Conservation (phyloP, 2,888 invertebrate species). For the Heliconius hortense region DNA sequence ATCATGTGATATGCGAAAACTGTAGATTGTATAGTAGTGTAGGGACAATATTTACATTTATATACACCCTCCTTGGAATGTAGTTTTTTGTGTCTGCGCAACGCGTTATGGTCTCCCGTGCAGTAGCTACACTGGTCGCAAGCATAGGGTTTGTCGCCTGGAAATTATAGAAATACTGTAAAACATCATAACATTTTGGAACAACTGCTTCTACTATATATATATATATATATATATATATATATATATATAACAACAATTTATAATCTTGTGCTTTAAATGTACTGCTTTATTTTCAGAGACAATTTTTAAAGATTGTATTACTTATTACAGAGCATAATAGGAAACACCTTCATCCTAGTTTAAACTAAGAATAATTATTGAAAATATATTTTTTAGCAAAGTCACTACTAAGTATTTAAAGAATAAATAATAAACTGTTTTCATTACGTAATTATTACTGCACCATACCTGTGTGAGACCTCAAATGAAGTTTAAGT, state of each 20-base stretch:
- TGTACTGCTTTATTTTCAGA: too few relatives aligned
- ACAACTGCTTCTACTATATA: too few relatives aligned
- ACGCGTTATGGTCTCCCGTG: constrained; percentile 90
- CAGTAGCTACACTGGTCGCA: constrained; percentile 88
- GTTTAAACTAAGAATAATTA: neutral
- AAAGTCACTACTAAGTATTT: neutral
- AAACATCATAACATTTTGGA: too few relatives aligned
- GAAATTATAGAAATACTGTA: constrained; percentile 25
- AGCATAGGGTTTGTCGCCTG: constrained; percentile 89
- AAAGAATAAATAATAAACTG: neutral
- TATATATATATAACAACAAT: too few relatives aligned
- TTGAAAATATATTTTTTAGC: neutral
- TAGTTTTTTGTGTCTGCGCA: constrained; percentile 88
- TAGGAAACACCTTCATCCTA: neutral
- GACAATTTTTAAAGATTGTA: too few relatives aligned
- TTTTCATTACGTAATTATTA: neutral
- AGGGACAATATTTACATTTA: constrained; percentile 89
- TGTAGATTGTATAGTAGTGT: constrained; percentile 90
- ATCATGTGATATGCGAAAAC: constrained; percentile 89
- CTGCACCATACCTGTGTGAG: constrained; percentile 84
- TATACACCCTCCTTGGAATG: constrained; percentile 90
- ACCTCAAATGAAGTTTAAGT: constrained; percentile 85
- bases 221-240: too few relatives aligned
- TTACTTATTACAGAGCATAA: neutral
- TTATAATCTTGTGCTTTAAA: too few relatives aligned